These are phyloP conservation scores for Stegophylla sp. DNA, from an alignment of 2,888 invertebrate species.

Conservation along the genomic window DNA sequence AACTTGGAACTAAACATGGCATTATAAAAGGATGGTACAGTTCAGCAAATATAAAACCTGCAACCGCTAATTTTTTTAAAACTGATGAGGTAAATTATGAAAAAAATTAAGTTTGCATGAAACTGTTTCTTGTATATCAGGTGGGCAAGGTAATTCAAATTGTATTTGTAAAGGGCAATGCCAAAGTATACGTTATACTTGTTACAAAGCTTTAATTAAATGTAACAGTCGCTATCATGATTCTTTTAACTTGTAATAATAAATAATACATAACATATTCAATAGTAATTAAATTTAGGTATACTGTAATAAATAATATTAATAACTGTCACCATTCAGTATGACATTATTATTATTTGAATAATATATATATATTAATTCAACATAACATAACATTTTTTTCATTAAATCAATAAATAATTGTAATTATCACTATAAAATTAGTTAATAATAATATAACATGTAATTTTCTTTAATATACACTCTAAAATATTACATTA, in stretches of 20 bases:
- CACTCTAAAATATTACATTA: too few relatives aligned
- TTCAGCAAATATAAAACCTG: neutral
- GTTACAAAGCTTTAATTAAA: neutral
- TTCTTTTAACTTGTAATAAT: neutral
- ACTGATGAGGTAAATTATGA: neutral
- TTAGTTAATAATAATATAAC: too few relatives aligned
- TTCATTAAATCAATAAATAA: too few relatives aligned
- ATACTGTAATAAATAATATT: too few relatives aligned
- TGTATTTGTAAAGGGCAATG: neutral
- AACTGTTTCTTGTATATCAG: neutral
- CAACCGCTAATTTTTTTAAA: neutral
- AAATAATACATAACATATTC: neutral
- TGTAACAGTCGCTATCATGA: conserved; percentile 10
- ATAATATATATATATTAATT: too few relatives aligned
- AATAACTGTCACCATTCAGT: too few relatives aligned
- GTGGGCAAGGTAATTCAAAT: neutral
- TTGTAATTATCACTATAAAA: too few relatives aligned
- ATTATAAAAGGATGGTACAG: neutral
- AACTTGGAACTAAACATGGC: conserved; percentile 32
- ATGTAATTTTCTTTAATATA: too few relatives aligned
- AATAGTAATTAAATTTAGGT: too few relatives aligned
- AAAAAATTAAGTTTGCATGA: neutral
- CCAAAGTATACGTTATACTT: neutral
- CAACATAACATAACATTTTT: too few relatives aligned
- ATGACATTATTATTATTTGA: too few relatives aligned